Percentiles rank a stretch among this genome's conserved stretches.
Evolutionary conservation across 2,113 vertebrate genomes (phyloP).

Genomic region (Ondatra zibethicus): DNA sequence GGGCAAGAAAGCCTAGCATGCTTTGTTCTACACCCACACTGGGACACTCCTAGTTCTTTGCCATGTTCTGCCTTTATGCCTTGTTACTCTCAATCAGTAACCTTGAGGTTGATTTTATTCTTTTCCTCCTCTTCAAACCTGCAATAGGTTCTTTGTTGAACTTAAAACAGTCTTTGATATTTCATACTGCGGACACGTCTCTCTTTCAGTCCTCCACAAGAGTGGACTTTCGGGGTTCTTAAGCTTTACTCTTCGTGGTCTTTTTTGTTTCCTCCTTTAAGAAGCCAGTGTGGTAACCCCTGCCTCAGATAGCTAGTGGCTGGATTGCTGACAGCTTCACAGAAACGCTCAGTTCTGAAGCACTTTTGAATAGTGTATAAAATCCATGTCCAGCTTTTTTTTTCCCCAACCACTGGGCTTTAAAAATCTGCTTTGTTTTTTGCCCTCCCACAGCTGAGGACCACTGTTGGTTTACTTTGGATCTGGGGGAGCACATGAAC

Average conservation of each 20-base stretch:
- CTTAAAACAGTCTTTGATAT: conserved; percentile 6
- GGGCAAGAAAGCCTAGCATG: not conserved
- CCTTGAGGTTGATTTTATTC: not conserved
- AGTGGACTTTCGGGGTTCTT: conserved; percentile 38
- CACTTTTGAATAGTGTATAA: conserved; percentile 37
- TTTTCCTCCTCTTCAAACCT: conserved; percentile 50
- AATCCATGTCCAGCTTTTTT: not conserved
- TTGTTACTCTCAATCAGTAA: not conserved
- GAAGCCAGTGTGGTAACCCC: not conserved
- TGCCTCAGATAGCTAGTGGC: not conserved
- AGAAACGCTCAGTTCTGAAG: not conserved
- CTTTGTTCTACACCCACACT: not conserved
- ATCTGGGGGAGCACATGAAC: conserved; percentile 69
- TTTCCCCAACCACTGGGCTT: conserved; percentile 10
- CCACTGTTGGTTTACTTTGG: conserved; percentile 64
- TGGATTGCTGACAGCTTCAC: not conserved
- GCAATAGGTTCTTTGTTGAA: conserved; percentile 4
- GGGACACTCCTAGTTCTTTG: not conserved
- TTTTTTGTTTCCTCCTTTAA: not conserved
- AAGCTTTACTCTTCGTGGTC: conserved; percentile 9
- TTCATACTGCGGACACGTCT: not conserved
- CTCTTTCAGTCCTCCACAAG: not conserved
- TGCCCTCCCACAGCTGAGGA: conserved; percentile 49
- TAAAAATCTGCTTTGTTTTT: conserved; percentile 67
- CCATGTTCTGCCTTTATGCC: not conserved